phyloP scores from a whole-genome alignment of 92 coral and sea anemone genomes.

The Plumapathes pennacea region DNA sequence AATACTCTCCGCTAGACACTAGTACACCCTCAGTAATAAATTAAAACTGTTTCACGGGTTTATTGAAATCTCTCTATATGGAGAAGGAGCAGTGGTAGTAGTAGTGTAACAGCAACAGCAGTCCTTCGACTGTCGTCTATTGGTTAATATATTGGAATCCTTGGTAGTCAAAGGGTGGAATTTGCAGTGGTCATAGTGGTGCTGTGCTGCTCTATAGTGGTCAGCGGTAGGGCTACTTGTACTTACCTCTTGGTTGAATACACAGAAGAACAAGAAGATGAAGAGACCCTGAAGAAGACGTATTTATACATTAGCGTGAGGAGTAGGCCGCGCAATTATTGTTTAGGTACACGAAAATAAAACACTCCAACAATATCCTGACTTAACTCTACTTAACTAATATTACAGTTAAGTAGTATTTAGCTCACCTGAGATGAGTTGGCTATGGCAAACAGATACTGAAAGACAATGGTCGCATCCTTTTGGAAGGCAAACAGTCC shows the following conservation, averaged over 20 bases:
- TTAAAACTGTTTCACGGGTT: no score
- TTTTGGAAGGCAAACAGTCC: slow-evolving; percentile 68
- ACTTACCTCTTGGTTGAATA: slow-evolving; percentile 70
- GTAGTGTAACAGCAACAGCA: no score
- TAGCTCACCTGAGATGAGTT: slow-evolving; percentile 73
- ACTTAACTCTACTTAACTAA: neutral
- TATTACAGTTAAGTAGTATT: neutral
- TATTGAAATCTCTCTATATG: no score
- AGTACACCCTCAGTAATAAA: no score
- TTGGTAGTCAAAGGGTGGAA: no score
- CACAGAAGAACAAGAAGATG: slow-evolving; percentile 74
- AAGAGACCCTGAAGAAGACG: slow-evolving; percentile 56
- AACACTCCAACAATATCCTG: neutral
- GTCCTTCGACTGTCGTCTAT: no score
- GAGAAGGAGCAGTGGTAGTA: no score
- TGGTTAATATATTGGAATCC: no score
- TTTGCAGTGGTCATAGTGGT: no score
- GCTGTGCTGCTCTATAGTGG: no score
- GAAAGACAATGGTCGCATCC: slow-evolving; percentile 54
- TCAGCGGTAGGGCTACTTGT: no score
- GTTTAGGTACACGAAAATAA: neutral
- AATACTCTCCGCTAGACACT: no score
- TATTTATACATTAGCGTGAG: neutral
- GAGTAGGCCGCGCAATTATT: neutral
- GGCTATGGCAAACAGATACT: slow-evolving; percentile 56